A percentile compares a stretch with the other conserved stretches of the same genome.
Conservation (phyloP, 2,888 invertebrate genomes). For the Heliconius aoede region DNA sequence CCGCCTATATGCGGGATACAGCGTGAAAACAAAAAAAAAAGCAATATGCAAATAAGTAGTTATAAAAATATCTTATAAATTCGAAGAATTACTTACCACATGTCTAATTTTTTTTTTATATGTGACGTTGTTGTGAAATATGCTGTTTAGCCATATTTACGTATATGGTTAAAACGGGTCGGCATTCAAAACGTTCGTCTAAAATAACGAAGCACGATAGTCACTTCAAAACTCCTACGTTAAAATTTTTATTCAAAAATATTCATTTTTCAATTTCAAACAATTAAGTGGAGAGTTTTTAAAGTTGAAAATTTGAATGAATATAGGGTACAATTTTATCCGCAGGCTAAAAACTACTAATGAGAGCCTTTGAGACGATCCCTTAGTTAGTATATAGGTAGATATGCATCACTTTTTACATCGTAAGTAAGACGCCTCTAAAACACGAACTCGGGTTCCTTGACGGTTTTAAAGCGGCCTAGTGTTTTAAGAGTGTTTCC, state of each 20-base stretch:
- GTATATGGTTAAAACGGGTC: constrained; percentile 17
- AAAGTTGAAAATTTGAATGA: constrained; percentile 5
- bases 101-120: constrained; percentile 24
- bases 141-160: constrained; percentile 22
- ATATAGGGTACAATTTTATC: constrained; percentile 24
- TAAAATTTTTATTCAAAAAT: constrained; percentile 2
- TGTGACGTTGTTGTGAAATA: constrained; percentile 25
- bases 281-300: constrained; percentile 13
- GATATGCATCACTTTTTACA: constrained; percentile 19
- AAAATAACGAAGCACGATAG: constrained; percentile 28
- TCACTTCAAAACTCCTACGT: constrained; percentile 7
- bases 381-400: constrained; percentile 7
- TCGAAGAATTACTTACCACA: constrained; percentile 59
- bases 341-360: constrained; percentile 33
- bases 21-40: too few relatives aligned
- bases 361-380: constrained; percentile 28
- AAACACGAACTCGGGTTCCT: constrained; percentile 36
- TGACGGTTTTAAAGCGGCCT: not conserved
- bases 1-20: too few relatives aligned
- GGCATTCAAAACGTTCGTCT: constrained; percentile 17
- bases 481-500: too few relatives aligned
- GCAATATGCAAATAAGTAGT: not conserved
- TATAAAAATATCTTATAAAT: constrained; percentile 28
- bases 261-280: constrained; percentile 23
- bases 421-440: constrained; percentile 29